phyloP scores from a whole-genome alignment of 1,140 invertebrate genomes.

The Ooceraea biroi region DNA sequence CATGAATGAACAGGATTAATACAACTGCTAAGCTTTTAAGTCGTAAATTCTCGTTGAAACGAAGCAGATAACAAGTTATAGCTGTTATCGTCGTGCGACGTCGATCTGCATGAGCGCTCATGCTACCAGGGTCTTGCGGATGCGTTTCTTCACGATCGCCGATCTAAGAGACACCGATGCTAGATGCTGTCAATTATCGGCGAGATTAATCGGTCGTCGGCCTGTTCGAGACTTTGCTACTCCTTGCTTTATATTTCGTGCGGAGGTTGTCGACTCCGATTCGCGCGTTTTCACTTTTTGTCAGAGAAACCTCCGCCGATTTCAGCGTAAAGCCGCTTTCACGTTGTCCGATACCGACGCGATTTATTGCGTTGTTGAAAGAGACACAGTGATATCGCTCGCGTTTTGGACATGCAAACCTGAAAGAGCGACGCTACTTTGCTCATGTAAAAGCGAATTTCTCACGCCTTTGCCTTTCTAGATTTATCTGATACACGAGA shows the following conservation, averaged over 20 bases:
- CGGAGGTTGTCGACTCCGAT: conserved; percentile 46
- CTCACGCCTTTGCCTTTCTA: not conserved
- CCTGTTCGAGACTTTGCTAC: conserved; percentile 5
- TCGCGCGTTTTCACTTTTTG: conserved; percentile 70
- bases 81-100: conserved; percentile 16
- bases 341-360: conserved; percentile 31
- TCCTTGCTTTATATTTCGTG: conserved; percentile 42
- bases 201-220: conserved; percentile 26
- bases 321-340: conserved; percentile 51
- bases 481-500: no score
- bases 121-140: conserved; percentile 1
- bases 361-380: conserved; percentile 17
- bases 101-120: conserved; percentile 28
- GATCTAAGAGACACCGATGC: conserved; percentile 4
- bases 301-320: conserved; percentile 67
- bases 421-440: not conserved
- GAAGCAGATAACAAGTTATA: not conserved
- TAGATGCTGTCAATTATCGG: conserved; percentile 40
- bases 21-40: not conserved
- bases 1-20: not conserved
- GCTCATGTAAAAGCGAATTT: not conserved
- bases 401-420: not conserved
- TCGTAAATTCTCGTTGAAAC: not conserved
- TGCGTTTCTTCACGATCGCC: conserved; percentile 22
- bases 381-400: not conserved